These are phyloP conservation scores for Globodera ellingtonae DNA, from an alignment of 1,140 invertebrate species.

Conservation along the genomic window DNA sequence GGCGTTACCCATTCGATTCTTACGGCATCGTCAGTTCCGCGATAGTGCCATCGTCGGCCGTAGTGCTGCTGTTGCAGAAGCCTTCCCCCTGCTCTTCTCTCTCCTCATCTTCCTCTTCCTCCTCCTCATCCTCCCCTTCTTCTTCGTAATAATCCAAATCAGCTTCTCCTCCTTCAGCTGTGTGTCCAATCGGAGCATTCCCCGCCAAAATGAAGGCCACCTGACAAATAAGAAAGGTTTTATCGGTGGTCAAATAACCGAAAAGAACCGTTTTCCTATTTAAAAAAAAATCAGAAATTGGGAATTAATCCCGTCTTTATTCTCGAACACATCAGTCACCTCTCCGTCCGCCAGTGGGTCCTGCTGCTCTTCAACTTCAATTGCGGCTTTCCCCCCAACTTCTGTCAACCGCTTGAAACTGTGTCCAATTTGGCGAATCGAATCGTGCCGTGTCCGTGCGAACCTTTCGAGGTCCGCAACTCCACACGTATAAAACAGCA, in stretches of 20 bases:
- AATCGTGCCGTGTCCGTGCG: constrained; percentile 11
- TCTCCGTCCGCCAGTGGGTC: neutral
- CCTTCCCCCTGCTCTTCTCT: neutral
- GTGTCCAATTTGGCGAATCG: constrained; percentile 3
- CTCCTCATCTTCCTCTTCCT: constrained; percentile 29
- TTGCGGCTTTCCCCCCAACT: neutral
- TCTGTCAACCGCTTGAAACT: neutral
- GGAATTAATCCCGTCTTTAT: too few relatives aligned
- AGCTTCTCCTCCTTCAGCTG: neutral
- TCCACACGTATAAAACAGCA: constrained; percentile 43
- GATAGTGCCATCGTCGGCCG: constrained; percentile 9
- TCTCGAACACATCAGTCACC: neutral
- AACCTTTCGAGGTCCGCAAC: constrained; percentile 39
- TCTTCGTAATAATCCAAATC: neutral
- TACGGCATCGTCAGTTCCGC: constrained; percentile 23
- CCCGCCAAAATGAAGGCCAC: neutral
- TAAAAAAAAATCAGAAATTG: too few relatives aligned
- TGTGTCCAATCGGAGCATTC: neutral
- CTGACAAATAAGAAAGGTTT: too few relatives aligned
- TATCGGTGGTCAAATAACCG: too few relatives aligned
- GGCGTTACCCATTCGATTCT: too few relatives aligned
- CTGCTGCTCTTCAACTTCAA: too few relatives aligned
- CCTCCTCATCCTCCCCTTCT: neutral
- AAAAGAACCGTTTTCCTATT: too few relatives aligned
- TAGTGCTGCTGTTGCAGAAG: neutral